Base-by-base conservation (phyloP, 1,140 invertebrate genomes). In the Meloidogyne hapla region DNA sequence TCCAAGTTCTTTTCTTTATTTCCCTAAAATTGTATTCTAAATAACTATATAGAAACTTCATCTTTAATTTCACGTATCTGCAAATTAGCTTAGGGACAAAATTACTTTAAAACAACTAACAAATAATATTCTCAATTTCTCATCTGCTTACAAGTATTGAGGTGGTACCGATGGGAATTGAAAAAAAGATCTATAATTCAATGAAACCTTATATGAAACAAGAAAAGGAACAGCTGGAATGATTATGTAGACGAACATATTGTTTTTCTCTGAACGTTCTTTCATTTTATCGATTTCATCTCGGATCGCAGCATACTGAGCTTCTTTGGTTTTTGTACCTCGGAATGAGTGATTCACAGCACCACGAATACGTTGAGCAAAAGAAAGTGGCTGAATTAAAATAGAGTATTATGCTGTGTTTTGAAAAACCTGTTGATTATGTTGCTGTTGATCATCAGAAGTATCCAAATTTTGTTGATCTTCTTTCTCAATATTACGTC, bases 221-320 rank as follows among this genome's bases (percentile, higher is more conserved):
- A 93, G 90, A 18, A 98, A 93, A 1, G 94, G 94, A 66, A 99
- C 94, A 89, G 98, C 95, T 0, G 96, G 95, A 21, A 91, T 90
- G 90, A 98, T 99, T 28, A 98, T 96, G 87, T 96, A 98, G 77
- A 97, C 93, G 87, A 99, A 99, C 33, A 96, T 90, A 88, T 98
- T 98, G 89, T 98, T 99, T 88, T 97, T 96, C 80, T 97, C 94
- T 0, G 96, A 96, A 82, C 96, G 90, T 89, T 98, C 93, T 90
- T 95, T 96, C 94, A 98, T 97, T 88, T 95, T 98, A 87, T 98
- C 95, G 1, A 98, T 95, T 86, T 98, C 95, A 87, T 96, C 94
- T 84, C 92, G 88, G 88, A 28, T 83, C 9, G 71, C 42, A 15
- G 71, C 71, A 63, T 21, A 74, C 9, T 74, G 71, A 1, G 48